These are phyloP conservation scores for Drosophila guanche DNA, from an alignment of 1,140 invertebrate genomes.

Conservation along the genomic window DNA sequence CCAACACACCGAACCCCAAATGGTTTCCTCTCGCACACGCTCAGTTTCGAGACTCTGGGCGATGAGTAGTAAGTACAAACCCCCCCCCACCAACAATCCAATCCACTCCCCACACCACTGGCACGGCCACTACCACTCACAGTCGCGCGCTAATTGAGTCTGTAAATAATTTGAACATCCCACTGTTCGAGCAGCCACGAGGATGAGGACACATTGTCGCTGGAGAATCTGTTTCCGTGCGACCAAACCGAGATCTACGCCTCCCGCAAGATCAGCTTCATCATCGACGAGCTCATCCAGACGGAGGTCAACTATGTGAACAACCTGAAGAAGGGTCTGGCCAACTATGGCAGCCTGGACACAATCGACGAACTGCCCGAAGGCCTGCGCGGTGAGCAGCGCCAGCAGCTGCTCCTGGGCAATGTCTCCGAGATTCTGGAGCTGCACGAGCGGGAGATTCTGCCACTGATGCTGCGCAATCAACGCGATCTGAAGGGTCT, in stretches of 20 bases:
- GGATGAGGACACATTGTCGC: constrained; percentile 76
- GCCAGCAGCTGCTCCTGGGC: constrained; percentile 57
- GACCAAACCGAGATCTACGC: constrained; percentile 81
- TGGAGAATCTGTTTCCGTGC: constrained; percentile 82
- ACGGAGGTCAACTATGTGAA: constrained; percentile 82
- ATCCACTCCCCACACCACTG: too few relatives aligned
- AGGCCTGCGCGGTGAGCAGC: constrained; percentile 52
- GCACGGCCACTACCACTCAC: not conserved
- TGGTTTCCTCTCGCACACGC: constrained; percentile 69
- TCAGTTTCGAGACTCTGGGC: constrained; percentile 72
- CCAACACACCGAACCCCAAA: constrained; percentile 61
- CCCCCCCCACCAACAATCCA: too few relatives aligned
- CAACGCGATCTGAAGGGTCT: constrained; percentile 75
- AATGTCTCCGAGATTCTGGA: constrained; percentile 72
- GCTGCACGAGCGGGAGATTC: constrained; percentile 73
- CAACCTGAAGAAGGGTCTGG: constrained; percentile 70
- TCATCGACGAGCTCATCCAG: constrained; percentile 79
- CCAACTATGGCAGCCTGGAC: constrained; percentile 71
- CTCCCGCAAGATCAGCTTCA: constrained; percentile 79
- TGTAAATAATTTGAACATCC: constrained; percentile 1
- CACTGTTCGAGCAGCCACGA: constrained; percentile 59
- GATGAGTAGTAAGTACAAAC: constrained; percentile 82
- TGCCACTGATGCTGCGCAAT: constrained; percentile 76
- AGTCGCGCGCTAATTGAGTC: constrained; percentile 1
- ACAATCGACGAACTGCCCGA: constrained; percentile 60